A percentile compares a stretch with the other conserved stretches of the same genome.
Conservation (phyloP, 2,113 vertebrate species). For the Heterotilapia buettikoferi region DNA sequence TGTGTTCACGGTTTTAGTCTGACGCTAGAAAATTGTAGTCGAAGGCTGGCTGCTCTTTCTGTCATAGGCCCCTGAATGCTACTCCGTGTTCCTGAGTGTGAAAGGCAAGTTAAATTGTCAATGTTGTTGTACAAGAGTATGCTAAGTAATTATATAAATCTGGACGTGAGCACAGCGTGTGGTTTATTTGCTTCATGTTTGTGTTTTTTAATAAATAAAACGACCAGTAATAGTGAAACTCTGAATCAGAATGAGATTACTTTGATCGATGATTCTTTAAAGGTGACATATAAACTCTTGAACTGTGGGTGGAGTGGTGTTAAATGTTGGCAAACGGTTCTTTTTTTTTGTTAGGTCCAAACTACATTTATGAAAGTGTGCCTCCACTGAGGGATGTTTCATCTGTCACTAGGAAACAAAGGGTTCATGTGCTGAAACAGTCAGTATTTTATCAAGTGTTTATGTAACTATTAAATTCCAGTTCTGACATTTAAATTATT, state of each 20-base stretch:
- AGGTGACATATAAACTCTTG: constrained; percentile 30
- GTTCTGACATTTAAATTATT: not conserved
- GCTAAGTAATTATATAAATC: constrained; percentile 1
- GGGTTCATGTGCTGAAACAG: not conserved
- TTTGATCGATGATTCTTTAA: constrained; percentile 48
- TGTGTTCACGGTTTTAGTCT: not conserved
- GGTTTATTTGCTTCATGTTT: constrained; percentile 3
- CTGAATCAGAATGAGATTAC: constrained; percentile 46
- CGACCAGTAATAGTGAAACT: constrained; percentile 50
- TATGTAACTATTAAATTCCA: not conserved
- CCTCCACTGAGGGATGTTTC: not conserved
- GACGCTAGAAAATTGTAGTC: constrained; percentile 39
- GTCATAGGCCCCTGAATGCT: constrained; percentile 21
- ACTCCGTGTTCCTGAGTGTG: not conserved
- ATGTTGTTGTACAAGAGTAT: not conserved
- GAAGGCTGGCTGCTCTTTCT: not conserved
- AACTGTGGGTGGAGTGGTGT: constrained; percentile 31
- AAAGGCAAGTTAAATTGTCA: constrained; percentile 28
- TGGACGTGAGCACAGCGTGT: not conserved
- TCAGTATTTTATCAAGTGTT: not conserved
- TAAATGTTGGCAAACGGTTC: constrained; percentile 24
- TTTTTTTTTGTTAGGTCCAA: not conserved
- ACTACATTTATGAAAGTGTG: not conserved
- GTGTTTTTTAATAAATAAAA: constrained; percentile 53
- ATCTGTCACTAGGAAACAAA: not conserved